Conservation (phyloP, 1,140 invertebrate genomes). For the Dendrolimus kikuchii region DNA sequence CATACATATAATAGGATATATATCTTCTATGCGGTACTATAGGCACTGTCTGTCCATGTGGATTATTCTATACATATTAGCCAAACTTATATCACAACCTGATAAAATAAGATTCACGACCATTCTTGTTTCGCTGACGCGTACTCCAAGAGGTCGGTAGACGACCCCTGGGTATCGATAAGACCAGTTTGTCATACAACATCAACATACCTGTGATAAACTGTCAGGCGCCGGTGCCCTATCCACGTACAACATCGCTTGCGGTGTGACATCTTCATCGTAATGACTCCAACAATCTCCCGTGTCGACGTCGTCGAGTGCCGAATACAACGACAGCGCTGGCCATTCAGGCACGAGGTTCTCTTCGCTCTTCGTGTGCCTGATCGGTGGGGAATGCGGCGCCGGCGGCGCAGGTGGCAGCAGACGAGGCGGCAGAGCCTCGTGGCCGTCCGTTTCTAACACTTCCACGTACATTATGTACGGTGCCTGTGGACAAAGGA, state of each 20-base stretch:
- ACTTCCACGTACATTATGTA: conserved; percentile 99
- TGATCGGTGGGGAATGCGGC: conserved; percentile 57
- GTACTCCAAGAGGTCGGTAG: no score
- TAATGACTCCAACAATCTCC: conserved; percentile 90
- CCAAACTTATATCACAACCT: no score
- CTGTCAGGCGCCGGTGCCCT: conserved; percentile 49
- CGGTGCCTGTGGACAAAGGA: conserved; percentile 81
- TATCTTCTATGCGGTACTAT: no score
- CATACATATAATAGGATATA: no score
- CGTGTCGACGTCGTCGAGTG: conserved; percentile 51
- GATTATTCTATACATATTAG: no score
- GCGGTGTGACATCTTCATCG: conserved; percentile 87
- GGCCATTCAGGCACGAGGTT: conserved; percentile 78
- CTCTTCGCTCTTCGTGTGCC: conserved; percentile 95
- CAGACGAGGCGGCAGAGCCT: conserved; percentile 55
- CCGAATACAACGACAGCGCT: conserved; percentile 50
- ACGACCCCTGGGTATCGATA: no score
- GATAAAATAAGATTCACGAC: no score
- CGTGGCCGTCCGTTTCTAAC: conserved; percentile 90
- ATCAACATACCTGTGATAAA: conserved; percentile 44
- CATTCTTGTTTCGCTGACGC: no score
- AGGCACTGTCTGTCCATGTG: no score
- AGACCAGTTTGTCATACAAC: no score
- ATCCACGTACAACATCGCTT: conserved; percentile 36
- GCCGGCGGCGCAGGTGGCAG: conserved; percentile 61